Base-by-base conservation (phyloP, 2,113 vertebrate genomes). In the Podarcis raffonei region DNA sequence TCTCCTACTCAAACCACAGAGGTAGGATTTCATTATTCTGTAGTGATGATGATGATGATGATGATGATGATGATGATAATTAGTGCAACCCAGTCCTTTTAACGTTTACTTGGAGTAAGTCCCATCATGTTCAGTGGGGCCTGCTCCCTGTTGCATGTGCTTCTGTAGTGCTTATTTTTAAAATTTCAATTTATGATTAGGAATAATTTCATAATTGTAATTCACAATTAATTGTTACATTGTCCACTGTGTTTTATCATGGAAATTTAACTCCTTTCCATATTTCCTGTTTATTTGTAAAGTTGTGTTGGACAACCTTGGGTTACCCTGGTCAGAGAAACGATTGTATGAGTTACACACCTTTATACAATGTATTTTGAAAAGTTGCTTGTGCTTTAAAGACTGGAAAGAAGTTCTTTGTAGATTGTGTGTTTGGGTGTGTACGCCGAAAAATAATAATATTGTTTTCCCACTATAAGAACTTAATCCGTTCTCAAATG, bases 1-100 rank as follows among this genome's bases (percentile, higher is more conserved):
- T 98, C 98, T 84, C 98, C 98, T 35, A 98, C 92, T 87, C 98
- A 98, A 18, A 92, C 97, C 82, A 89, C 97, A 94, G 98, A 97
- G 95, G 99, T 99, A 96, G 93, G 95, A 65, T 62, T 13, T 42
- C 89, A 11, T 30, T 37, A 88, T 3, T 81, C 85, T 37, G n/a
- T 11, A 35, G 69, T 53, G 8, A 57, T 57, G 48, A 48, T 42
- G 42, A 42, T 42, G 42, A 7, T 42, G 5, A 7, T 42, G 39
- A 42, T 42, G 42, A 48, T 48, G 42, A 48, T 42, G 6, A 42
- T 42, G 1, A 42, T 42, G 18, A 59, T 84, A 72, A 53, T 27
- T 16, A 1, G 12, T 8, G 27, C 30, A 57, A 2, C 23, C 15
- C 48, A 80, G 15, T 8, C 35, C 35, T 37, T 30, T 69, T 42